Conservation (phyloP, 92 coral and sea anemone species). For the Desmophyllum pertusum region DNA sequence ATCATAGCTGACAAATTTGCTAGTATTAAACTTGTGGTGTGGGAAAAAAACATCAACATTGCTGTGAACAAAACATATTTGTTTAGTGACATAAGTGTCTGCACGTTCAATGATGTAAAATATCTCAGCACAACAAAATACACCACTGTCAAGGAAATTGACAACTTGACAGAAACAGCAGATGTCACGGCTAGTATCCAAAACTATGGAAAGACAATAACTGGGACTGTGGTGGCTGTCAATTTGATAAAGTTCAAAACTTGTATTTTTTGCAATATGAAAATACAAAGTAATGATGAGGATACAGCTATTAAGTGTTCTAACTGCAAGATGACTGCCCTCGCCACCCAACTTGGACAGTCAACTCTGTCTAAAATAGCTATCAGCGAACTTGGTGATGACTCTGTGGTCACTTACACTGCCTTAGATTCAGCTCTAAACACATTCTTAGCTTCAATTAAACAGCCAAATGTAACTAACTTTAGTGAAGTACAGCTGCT, state of each 20-base stretch:
- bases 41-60: slow-evolving; percentile 27
- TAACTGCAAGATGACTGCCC: slow-evolving; percentile 32
- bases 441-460: slow-evolving; percentile 21
- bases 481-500: slow-evolving; percentile 34
- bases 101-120: slow-evolving; percentile 35
- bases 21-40: slow-evolving; percentile 30
- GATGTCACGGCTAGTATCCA: not conserved
- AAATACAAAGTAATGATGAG: slow-evolving; percentile 22
- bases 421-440: slow-evolving; percentile 36
- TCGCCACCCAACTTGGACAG: slow-evolving; percentile 15
- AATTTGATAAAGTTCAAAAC: slow-evolving; percentile 25
- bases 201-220: slow-evolving; percentile 26
- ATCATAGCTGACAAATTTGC: slow-evolving; percentile 21
- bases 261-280: slow-evolving; percentile 31
- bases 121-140: slow-evolving; percentile 29
- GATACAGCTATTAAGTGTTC: slow-evolving; percentile 29
- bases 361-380: slow-evolving; percentile 31
- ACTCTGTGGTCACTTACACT: slow-evolving; percentile 19
- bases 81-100: slow-evolving; percentile 14
- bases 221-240: slow-evolving; percentile 29
- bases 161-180: slow-evolving; percentile 19
- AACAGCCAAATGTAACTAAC: not conserved
- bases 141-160: slow-evolving; percentile 26
- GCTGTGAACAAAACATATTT: slow-evolving; percentile 16
- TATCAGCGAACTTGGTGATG: slow-evolving; percentile 9